Base-by-base conservation (phyloP, 2,797 vertebrate species). In the Sebastes aleutianus region DNA sequence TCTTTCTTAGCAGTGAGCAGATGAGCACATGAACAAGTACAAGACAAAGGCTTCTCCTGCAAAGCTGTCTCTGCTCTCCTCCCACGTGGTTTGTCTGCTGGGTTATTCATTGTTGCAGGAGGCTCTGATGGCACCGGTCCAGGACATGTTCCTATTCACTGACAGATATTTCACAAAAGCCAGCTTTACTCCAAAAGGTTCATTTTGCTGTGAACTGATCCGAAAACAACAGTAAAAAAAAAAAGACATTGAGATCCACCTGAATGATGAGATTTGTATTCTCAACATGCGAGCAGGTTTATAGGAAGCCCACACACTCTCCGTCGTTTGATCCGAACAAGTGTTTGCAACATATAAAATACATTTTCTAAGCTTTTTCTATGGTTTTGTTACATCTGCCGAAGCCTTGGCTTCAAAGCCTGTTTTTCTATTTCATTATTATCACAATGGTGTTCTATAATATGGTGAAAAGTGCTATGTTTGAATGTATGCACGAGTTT, bases 81-180 rank as follows among this genome's bases (percentile, higher is more conserved):
- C 82, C 84, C 82, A 89, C 87, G 70, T 59, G 74, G 47, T 78
- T 82, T 89, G 77, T 89, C 84, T 85, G 64, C 63, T 50, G 58
- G 58, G 70, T 72, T 75, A 53, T 74, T 76, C 77, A 74, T 83
- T 74, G 79, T 76, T 82, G 70, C 77, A 62, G 59, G 29, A 76
- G 47, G 53, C 59, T 75, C 26, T n/a, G 27, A 80, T 83, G 82
- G 82, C 82, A 70, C 7, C 5, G 1, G 59, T 73, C 82, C 79
- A 88, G 59, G 27, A 75, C 66, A 61, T 82, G 68, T 68, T 82
- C 71, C 70, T 69, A 27, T 77, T 86, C 68, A 53, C 65, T 29
- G 20, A 1, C 16, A 63, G 32, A 71, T 43, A 31, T 63, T 62
- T 75, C 57, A 74, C 64, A 79, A 83, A 83, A 64, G 61, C 26